phyloP scores from a whole-genome alignment of 2,888 invertebrate species.

The Microplitis deprimator region DNA sequence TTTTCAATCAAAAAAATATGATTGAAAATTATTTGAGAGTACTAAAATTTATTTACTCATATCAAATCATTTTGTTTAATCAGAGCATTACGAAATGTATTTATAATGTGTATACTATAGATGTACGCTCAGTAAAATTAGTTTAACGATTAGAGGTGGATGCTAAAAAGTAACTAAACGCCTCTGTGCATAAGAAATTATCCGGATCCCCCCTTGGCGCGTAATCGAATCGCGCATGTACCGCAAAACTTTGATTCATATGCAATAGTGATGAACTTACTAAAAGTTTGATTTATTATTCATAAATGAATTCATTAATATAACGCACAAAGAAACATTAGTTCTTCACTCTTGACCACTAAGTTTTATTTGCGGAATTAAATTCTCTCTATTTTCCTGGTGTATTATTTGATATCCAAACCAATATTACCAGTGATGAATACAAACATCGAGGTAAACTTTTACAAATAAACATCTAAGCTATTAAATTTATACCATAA shows the following conservation, averaged over 20 bases:
- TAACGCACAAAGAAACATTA: too few species aligned
- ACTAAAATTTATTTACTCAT: too few species aligned
- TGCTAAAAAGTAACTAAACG: not conserved
- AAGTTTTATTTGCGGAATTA: not conserved
- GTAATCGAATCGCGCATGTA: not conserved
- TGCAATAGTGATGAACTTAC: not conserved
- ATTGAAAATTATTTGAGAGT: too few species aligned
- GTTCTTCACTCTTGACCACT: too few species aligned
- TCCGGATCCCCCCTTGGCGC: not conserved
- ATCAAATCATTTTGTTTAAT: too few species aligned
- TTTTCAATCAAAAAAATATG: too few species aligned
- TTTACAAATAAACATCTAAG: not conserved
- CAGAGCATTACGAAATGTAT: too few species aligned
- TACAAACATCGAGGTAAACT: not conserved
- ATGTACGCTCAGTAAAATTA: too few species aligned
- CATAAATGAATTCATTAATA: not conserved
- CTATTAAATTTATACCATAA: not conserved
- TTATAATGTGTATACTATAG: too few species aligned
- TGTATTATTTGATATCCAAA: not conserved
- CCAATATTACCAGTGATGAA: not conserved
- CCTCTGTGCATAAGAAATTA: not conserved
- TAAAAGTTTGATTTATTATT: constrained; percentile 16
- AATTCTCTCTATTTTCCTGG: not conserved
- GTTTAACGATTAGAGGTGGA: not conserved
- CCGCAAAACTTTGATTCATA: not conserved